A percentile compares a stretch with the other conserved stretches of the same genome.
Evolutionary conservation across 2,797 vertebrate genomes (phyloP).

Genomic region (Rhadinocentrus ornatus): DNA sequence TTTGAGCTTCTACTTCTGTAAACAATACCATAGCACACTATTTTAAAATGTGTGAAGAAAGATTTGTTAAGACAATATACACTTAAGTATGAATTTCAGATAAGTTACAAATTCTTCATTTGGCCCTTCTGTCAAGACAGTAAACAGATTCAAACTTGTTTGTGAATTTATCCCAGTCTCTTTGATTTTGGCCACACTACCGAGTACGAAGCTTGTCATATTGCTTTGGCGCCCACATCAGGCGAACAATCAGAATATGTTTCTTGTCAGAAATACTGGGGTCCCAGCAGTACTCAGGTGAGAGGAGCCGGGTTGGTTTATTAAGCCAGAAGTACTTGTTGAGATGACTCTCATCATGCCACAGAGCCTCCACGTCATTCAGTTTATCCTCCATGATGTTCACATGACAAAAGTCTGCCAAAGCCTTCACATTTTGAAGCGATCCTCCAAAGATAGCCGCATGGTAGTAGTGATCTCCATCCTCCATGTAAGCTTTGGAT

Average conservation of each 20-base stretch:
- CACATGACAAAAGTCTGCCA: constrained; percentile 56
- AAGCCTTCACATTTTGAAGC: constrained; percentile 51
- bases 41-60: no score
- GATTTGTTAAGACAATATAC: no score
- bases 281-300: constrained; percentile 78
- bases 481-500: constrained; percentile 67
- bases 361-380: constrained; percentile 69
- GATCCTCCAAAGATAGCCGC: constrained; percentile 74
- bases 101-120: no score
- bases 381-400: constrained; percentile 68
- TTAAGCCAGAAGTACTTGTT: constrained; percentile 75
- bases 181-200: not conserved
- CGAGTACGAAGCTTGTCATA: constrained; percentile 36
- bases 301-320: constrained; percentile 72
- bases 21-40: no score
- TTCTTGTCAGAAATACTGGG: not conserved
- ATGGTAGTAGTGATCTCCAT: constrained; percentile 76
- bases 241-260: constrained; percentile 56
- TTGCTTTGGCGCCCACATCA: constrained; percentile 77
- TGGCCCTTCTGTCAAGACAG: no score
- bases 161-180: not conserved
- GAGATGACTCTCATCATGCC: constrained; percentile 80
- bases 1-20: no score
- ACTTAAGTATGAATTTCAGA: no score
- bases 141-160: not conserved